Evolutionary conservation across 2,797 vertebrate species (phyloP).

Genomic region (Pogoniulus pusillus): DNA sequence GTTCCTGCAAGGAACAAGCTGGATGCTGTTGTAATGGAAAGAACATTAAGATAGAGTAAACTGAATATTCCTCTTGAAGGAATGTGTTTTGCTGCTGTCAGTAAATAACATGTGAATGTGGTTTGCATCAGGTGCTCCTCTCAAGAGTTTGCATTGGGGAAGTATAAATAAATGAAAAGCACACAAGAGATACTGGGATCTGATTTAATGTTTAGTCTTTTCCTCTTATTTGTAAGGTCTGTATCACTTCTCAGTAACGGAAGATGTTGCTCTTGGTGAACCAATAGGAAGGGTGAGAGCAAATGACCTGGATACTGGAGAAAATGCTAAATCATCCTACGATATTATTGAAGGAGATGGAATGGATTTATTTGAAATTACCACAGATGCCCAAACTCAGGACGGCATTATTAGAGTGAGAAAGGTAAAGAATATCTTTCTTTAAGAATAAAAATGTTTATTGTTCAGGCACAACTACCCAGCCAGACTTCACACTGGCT

Average conservation of each 20-base stretch:
- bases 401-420: slow-evolving; percentile 93
- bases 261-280: slow-evolving; percentile 88
- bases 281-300: slow-evolving; percentile 92
- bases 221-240: slow-evolving; percentile 81
- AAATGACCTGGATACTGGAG: slow-evolving; percentile 92
- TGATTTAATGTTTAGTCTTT: slow-evolving; percentile 34
- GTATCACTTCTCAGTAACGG: slow-evolving; percentile 94
- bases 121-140: not conserved
- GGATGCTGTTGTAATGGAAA: not conserved
- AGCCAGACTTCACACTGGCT: not conserved
- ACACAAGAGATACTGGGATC: not conserved
- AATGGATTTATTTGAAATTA: slow-evolving; percentile 89
- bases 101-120: not conserved
- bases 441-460: not conserved
- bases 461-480: not conserved
- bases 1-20: not conserved
- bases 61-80: not conserved
- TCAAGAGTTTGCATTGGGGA: not conserved
- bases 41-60: not conserved
- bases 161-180: not conserved
- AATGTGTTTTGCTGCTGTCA: not conserved
- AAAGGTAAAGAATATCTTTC: slow-evolving; percentile 81
- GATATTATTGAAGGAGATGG: slow-evolving; percentile 94
- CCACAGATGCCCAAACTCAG: slow-evolving; percentile 89
- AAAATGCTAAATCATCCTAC: slow-evolving; percentile 93